phyloP scores from a whole-genome alignment of 2,797 vertebrate species.

The Thamnophis elegans region DNA sequence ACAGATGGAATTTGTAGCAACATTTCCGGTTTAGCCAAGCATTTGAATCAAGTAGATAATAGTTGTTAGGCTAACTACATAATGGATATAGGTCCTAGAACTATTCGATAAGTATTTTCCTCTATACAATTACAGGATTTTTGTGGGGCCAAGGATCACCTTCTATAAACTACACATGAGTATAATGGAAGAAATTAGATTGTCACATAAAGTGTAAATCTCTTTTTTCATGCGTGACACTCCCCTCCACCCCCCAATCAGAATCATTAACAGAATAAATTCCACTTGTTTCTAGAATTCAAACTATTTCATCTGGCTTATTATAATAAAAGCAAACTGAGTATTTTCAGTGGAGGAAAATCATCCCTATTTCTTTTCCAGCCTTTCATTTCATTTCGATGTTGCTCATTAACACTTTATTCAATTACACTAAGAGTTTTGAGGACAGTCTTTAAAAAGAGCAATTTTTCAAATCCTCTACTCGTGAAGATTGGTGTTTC shows the following conservation, averaged over 20 bases:
- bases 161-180: not conserved
- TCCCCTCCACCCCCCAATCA: not conserved
- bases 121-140: not conserved
- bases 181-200: not conserved
- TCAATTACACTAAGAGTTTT: not conserved
- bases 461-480: not conserved
- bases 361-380: not conserved
- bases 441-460: not conserved
- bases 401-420: not conserved
- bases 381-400: not conserved
- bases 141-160: not conserved
- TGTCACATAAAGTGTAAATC: too few relatives aligned
- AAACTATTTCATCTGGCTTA: not conserved
- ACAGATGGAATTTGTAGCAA: not conserved
- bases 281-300: not conserved
- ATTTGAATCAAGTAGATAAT: not conserved
- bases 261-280: not conserved
- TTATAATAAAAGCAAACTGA: not conserved
- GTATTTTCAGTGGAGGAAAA: not conserved
- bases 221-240: not conserved
- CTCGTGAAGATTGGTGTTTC: not conserved
- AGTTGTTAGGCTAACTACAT: not conserved
- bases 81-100: not conserved
- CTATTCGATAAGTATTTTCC: not conserved
- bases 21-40: not conserved